Evolutionary conservation across 2,113 vertebrate species (phyloP).

Genomic region (Dipodomys spectabilis): DNA sequence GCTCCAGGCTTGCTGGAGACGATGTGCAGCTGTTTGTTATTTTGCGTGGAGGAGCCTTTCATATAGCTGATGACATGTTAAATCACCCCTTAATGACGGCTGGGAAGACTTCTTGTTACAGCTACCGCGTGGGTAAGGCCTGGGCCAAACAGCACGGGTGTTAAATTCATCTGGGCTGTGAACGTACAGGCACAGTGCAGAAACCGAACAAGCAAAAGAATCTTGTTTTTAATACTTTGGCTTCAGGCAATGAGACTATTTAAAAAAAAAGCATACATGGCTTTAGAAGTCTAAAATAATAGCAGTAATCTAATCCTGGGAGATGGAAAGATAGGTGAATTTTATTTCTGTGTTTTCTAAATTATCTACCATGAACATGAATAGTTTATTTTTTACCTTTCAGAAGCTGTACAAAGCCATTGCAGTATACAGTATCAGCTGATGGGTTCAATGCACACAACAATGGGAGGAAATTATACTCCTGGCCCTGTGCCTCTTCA

Average conservation of each 20-base stretch:
- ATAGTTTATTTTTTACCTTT: too few relatives aligned
- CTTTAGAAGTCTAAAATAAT: conserved; percentile 49
- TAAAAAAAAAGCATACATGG: background rate
- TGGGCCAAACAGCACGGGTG: background rate
- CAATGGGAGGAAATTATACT: background rate
- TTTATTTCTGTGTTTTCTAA: conserved; percentile 43
- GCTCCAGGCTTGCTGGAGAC: conserved; percentile 43
- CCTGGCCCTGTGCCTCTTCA: background rate
- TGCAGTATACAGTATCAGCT: too few relatives aligned
- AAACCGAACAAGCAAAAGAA: background rate
- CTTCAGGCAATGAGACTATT: conserved; percentile 22
- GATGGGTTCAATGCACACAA: too few relatives aligned
- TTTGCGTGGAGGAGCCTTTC: conserved; percentile 64
- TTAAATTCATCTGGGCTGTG: conserved; percentile 48
- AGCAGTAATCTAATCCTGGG: background rate
- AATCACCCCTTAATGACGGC: conserved; percentile 75
- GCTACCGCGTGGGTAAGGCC: conserved; percentile 38
- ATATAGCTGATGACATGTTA: conserved; percentile 69
- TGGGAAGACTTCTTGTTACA: conserved; percentile 61
- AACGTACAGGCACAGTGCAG: background rate
- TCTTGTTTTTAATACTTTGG: conserved; percentile 45
- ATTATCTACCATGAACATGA: conserved; percentile 5
- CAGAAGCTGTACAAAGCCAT: too few relatives aligned
- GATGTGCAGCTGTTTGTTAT: conserved; percentile 78
- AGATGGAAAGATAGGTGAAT: background rate